Conservation (phyloP, 2,888 invertebrate genomes). For the Rhagium mordax region DNA sequence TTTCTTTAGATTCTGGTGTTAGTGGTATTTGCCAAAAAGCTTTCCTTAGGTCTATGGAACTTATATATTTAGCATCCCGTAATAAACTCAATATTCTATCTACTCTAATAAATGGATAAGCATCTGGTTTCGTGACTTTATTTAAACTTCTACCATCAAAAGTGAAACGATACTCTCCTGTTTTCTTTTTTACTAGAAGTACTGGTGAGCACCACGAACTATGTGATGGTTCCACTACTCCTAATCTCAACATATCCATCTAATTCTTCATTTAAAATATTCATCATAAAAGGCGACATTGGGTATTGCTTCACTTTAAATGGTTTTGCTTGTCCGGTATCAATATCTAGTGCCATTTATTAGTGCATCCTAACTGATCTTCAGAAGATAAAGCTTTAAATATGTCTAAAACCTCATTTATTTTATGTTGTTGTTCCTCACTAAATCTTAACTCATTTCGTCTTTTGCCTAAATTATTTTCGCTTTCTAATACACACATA, state of each 20-base stretch:
- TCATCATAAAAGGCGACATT: conserved; percentile 32
- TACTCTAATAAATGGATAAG: conserved; percentile 38
- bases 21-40: conserved; percentile 57
- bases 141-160: conserved; percentile 37
- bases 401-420: conserved; percentile 23
- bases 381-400: conserved; percentile 39
- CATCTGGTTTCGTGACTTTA: conserved; percentile 22
- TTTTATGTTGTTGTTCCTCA: background rate
- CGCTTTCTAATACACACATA: background rate
- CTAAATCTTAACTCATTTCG: background rate
- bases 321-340: conserved; percentile 44
- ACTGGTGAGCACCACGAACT: conserved; percentile 55
- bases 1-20: conserved; percentile 32
- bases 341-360: conserved; percentile 41
- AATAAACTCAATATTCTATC: conserved; percentile 40
- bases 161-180: conserved; percentile 33
- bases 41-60: conserved; percentile 22
- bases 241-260: conserved; percentile 50
- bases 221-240: conserved; percentile 51
- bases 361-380: conserved; percentile 40
- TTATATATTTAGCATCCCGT: conserved; percentile 33
- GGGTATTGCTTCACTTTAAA: conserved; percentile 36
- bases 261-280: conserved; percentile 45
- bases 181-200: conserved; percentile 49
- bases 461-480: background rate